Evolutionary conservation across 2,113 vertebrate genomes (phyloP).

Genomic region (Setophaga petechia): DNA sequence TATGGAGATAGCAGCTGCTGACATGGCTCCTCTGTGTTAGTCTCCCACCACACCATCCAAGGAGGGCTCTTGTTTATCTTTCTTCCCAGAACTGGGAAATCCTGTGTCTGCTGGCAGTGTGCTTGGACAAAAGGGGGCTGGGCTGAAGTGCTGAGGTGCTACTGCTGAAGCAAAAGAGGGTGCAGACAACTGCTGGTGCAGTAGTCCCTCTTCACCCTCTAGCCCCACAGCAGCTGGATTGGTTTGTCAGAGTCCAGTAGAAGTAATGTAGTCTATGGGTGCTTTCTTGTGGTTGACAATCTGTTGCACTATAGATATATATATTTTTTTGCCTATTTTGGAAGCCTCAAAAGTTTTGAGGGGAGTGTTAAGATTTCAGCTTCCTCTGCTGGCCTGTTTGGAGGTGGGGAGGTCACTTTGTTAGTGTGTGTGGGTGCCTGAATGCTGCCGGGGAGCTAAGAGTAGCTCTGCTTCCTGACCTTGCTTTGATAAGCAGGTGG

Average conservation of each 20-base stretch:
- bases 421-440: accelerated
- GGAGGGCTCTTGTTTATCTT: background rate
- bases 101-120: background rate
- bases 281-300: background rate
- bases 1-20: background rate
- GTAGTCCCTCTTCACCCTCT: background rate
- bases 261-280: background rate
- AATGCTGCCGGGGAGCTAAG: background rate
- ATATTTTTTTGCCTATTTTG: background rate
- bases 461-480: background rate
- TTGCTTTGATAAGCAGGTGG: accelerated
- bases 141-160: background rate
- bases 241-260: background rate
- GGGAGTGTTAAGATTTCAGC: background rate
- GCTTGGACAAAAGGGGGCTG: background rate
- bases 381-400: background rate
- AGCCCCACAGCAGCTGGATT: background rate
- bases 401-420: background rate
- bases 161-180: background rate
- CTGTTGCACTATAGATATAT: too few relatives aligned
- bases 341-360: background rate
- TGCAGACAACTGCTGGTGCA: background rate
- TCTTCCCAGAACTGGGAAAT: background rate
- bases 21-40: accelerated
- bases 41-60: background rate